Conservation (phyloP, 2,113 vertebrate species). For the Dicentrarchus labrax region DNA sequence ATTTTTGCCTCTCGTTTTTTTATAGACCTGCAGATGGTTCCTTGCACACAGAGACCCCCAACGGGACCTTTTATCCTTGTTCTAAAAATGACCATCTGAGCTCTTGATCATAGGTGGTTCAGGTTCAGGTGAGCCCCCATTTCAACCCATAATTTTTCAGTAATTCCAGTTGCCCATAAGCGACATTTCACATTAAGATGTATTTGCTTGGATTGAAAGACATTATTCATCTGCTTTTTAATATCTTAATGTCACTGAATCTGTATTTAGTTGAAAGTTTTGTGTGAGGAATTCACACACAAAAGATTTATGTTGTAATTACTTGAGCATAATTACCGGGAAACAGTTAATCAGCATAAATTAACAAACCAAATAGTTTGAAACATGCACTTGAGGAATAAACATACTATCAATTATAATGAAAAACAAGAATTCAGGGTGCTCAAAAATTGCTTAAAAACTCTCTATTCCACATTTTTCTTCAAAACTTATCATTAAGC, state of each 20-base stretch:
- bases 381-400: slow-evolving; percentile 56
- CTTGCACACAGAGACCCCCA: slow-evolving; percentile 25
- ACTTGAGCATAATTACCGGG: slow-evolving; percentile 68
- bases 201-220: slow-evolving; percentile 10
- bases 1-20: slow-evolving; percentile 12
- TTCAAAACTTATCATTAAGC: slow-evolving; percentile 7
- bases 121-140: slow-evolving; percentile 19
- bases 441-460: slow-evolving; percentile 34
- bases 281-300: slow-evolving; percentile 29
- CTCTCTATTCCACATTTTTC: slow-evolving; percentile 26
- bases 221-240: slow-evolving; percentile 52
- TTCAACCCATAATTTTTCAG: slow-evolving; percentile 20
- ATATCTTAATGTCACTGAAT: slow-evolving; percentile 48
- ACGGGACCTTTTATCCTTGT: slow-evolving; percentile 46
- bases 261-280: slow-evolving; percentile 32
- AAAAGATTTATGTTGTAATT: slow-evolving; percentile 76
- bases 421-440: slow-evolving; percentile 49
- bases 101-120: slow-evolving; percentile 33
- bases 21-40: slow-evolving; percentile 51
- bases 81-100: slow-evolving; percentile 52
- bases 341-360: slow-evolving; percentile 77
- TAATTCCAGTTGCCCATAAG: background rate
- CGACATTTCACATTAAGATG: slow-evolving; percentile 26
- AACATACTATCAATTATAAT: slow-evolving; percentile 60
- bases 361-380: slow-evolving; percentile 67